Evolutionary conservation across 1,140 invertebrate genomes (phyloP).

Genomic region (Hyles vespertilio): DNA sequence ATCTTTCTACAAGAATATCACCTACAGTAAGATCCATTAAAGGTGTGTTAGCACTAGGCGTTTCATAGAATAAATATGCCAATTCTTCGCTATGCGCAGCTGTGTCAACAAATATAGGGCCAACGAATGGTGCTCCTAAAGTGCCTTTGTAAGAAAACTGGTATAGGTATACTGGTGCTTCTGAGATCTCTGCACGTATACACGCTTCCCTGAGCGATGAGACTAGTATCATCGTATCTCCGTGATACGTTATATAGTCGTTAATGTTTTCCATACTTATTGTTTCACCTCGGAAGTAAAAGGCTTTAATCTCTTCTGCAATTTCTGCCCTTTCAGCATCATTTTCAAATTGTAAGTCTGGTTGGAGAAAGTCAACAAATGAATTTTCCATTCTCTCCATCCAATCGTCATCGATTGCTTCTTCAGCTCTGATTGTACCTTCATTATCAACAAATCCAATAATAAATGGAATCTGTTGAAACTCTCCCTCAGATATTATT

Average conservation of each 20-base stretch:
- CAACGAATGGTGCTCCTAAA: slow-evolving; percentile 35
- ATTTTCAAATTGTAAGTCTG: slow-evolving; percentile 46
- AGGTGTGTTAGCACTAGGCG: slow-evolving; percentile 11
- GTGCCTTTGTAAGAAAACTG: slow-evolving; percentile 60
- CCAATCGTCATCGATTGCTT: slow-evolving; percentile 45
- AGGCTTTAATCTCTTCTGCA: slow-evolving; percentile 35
- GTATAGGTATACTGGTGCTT: slow-evolving; percentile 45
- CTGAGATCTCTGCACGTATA: slow-evolving; percentile 32
- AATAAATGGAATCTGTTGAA: slow-evolving; percentile 50
- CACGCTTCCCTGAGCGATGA: slow-evolving; percentile 52
- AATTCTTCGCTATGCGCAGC: slow-evolving; percentile 57
- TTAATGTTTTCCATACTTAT: slow-evolving; percentile 29
- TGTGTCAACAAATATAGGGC: slow-evolving; percentile 32
- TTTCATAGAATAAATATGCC: slow-evolving; percentile 51
- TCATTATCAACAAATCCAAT: slow-evolving; percentile 62
- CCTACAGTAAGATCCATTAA: slow-evolving; percentile 37
- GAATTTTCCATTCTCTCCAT: slow-evolving; percentile 47
- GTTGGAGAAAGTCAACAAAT: slow-evolving; percentile 52
- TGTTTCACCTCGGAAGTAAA: slow-evolving; percentile 38
- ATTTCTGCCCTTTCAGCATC: slow-evolving; percentile 26
- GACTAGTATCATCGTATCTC: slow-evolving; percentile 60
- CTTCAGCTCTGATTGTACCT: slow-evolving; percentile 53
- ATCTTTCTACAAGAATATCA: slow-evolving; percentile 57
- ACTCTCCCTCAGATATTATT: slow-evolving; percentile 39
- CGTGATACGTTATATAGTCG: slow-evolving; percentile 47